Evolutionary conservation across 2,797 vertebrate genomes (phyloP), one percentile per base, ranked within the genome.

Genomic region (Acipenser oxyrinchus): DNA sequence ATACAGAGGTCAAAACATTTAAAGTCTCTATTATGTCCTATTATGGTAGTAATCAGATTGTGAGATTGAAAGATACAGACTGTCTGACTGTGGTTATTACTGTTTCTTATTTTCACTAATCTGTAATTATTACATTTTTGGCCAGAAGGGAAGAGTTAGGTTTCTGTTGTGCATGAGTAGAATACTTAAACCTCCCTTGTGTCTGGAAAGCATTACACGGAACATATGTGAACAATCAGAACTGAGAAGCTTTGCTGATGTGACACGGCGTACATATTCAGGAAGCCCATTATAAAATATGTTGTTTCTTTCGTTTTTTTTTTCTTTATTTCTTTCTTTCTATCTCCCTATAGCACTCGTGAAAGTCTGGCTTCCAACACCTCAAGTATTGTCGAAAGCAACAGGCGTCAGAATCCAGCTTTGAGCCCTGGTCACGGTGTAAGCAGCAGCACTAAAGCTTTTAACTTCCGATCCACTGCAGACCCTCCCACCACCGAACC

Each of bases 281-380:
- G 75, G 73, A 84, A 76, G 51, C 62, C 70, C 57, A 10, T 79
- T 78, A 60, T 64, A 76, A 78, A 75, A 65, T 64, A 13, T 66
- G 65, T 67, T 73, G 68, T 76, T 77, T 77, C 66, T 69, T 72
- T 76, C 51, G 18, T 49, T 68, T 72, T 66, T 74, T 74, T 72
- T 76, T 75, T 79, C 77, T 79, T 62, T 18, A 60, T 62, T 53
- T 59, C 63, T 71, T 51, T 61, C 18, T 72, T 11, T 72, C 60
- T 71, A 66, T 62, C 72, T 52, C 63, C 77, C 80, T 48, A 70
- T 83, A 99, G 97, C 83, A 99, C 97, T 75, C 94, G 97, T 69
- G 97, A 99, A 87, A 99, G 97, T 88, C 91, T 99, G 90, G 97
- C 97, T 76, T 99, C 97, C 87, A 99, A 99, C 89, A 99, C 97